A percentile compares a stretch with the other conserved stretches of the same genome.
These are phyloP conservation scores for Xanthia icteritia DNA, from an alignment of 2,888 invertebrate genomes.

Conservation along the genomic window DNA sequence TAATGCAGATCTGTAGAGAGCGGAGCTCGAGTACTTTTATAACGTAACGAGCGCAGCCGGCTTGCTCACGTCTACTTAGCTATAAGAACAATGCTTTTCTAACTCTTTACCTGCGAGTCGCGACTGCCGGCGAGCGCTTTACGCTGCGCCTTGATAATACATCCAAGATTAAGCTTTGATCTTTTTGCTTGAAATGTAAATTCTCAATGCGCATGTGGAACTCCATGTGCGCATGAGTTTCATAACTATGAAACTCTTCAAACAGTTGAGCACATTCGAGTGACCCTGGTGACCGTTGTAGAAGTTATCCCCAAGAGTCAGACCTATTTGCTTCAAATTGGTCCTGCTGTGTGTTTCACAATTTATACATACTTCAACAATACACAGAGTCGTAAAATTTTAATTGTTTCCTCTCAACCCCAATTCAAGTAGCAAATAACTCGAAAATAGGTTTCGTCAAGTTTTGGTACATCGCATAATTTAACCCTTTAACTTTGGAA, in stretches of 20 bases:
- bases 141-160: constrained; percentile 52
- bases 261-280: neutral
- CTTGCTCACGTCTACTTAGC: constrained; percentile 69
- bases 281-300: neutral
- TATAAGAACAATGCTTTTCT: constrained; percentile 70
- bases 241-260: constrained; percentile 3
- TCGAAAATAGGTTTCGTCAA: constrained; percentile 56
- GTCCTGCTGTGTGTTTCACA: constrained; percentile 15
- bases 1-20: constrained; percentile 68
- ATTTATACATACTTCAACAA: constrained; percentile 39
- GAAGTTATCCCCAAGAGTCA: constrained; percentile 12
- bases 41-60: constrained; percentile 63
- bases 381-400: constrained; percentile 37
- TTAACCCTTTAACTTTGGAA: constrained; percentile 57
- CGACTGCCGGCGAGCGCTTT: constrained; percentile 29
- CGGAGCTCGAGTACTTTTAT: constrained; percentile 67
- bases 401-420: constrained; percentile 54
- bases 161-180: constrained; percentile 54
- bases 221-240: neutral
- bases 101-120: constrained; percentile 57
- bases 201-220: constrained; percentile 1
- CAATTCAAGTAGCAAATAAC: constrained; percentile 51
- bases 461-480: constrained; percentile 51
- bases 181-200: constrained; percentile 22
- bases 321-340: constrained; percentile 20